Conservation (phyloP, 2,113 vertebrate genomes). For the Anhinga rufa region DNA sequence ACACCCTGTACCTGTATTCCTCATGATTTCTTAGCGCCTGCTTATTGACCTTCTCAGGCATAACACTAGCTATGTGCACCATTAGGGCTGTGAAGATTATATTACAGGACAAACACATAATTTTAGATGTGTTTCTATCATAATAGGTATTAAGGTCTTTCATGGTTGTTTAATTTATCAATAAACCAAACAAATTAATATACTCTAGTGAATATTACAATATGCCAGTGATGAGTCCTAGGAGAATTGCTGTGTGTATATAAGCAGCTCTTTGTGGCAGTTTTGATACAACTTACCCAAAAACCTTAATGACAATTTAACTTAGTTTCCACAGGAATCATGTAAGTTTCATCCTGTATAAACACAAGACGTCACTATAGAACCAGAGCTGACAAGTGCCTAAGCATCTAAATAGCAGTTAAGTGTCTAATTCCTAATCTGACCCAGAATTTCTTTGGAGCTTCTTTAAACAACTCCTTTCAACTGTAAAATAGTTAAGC, state of each 20-base stretch:
- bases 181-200: background rate
- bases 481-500: background rate
- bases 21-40: background rate
- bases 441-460: background rate
- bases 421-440: background rate
- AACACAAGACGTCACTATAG: background rate
- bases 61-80: background rate
- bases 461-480: background rate
- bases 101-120: background rate
- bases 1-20: background rate
- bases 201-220: background rate
- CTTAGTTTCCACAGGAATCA: background rate
- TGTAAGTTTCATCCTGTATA: background rate
- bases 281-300: background rate
- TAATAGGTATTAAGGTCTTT: background rate
- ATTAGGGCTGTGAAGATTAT: background rate
- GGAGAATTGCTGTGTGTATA: background rate
- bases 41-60: background rate
- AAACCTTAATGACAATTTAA: background rate
- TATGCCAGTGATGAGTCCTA: background rate
- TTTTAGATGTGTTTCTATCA: background rate
- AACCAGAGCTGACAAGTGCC: background rate
- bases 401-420: background rate
- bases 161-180: background rate
- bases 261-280: background rate